Percentiles rank a stretch among this genome's conserved stretches.
Evolutionary conservation across 53 echinoderm and acorn worm species (phyloP).

Genomic region (Actinopyga echinites): DNA sequence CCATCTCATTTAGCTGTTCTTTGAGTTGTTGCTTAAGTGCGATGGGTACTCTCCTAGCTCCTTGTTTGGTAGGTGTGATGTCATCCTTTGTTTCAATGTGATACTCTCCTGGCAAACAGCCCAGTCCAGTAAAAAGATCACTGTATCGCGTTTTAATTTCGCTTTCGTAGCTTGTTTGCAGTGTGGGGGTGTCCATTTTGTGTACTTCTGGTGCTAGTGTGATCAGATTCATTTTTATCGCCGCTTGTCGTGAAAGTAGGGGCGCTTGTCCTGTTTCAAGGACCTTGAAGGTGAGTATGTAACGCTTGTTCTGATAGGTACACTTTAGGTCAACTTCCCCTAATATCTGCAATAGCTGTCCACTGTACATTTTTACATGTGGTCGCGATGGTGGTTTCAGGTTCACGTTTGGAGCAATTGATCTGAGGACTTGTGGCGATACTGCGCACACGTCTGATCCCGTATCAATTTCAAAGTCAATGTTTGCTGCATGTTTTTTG

Average conservation of each 20-base stretch:
- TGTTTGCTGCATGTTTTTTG: conserved; percentile 1
- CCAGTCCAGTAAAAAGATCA: conserved; percentile 5
- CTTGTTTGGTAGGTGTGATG: no score
- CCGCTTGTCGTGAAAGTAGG: background rate
- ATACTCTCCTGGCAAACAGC: background rate
- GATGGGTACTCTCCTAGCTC: conserved; percentile 4
- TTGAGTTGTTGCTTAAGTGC: background rate
- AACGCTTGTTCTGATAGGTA: conserved; percentile 14
- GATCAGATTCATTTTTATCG: conserved; percentile 10
- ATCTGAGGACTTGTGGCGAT: conserved; percentile 9
- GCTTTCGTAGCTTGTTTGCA: background rate
- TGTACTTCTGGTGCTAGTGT: background rate
- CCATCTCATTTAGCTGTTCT: background rate
- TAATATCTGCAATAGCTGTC: background rate
- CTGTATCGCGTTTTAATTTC: background rate
- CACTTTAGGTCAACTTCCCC: conserved; percentile 27
- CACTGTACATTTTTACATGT: conserved; percentile 9
- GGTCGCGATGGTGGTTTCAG: conserved; percentile 10
- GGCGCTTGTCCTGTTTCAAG: conserved; percentile 3
- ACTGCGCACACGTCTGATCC: conserved; percentile 14
- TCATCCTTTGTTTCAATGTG: background rate
- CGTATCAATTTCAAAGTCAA: conserved; percentile 15
- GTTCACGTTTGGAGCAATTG: background rate
- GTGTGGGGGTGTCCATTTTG: background rate
- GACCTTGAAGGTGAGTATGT: conserved; percentile 22